Evolutionary conservation across 2,888 invertebrate species (phyloP).

Genomic region (Allacma fusca): DNA sequence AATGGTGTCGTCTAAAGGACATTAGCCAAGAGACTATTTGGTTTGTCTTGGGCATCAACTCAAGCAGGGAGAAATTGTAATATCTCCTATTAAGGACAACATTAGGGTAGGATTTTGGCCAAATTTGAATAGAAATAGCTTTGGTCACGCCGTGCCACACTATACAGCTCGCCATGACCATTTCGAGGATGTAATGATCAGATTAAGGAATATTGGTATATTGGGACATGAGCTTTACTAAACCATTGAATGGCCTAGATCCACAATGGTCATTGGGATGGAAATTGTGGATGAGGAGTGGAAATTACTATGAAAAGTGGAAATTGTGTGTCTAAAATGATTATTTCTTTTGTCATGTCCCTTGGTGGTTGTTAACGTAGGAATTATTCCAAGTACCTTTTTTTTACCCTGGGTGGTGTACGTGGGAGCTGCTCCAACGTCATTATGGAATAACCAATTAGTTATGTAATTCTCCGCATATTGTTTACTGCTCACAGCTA

Average conservation of each 20-base stretch:
- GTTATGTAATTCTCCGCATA: no score
- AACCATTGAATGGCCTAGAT: constrained; percentile 1
- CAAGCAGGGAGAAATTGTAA: background rate
- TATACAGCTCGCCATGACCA: constrained; percentile 19
- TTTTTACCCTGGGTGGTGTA: background rate
- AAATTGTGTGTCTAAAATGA: constrained; percentile 32
- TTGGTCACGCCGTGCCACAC: constrained; percentile 22
- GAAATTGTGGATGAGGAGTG: constrained; percentile 36
- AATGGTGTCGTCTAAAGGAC: background rate
- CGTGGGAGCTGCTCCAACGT: background rate
- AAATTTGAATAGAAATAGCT: constrained; percentile 29
- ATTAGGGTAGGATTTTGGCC: background rate
- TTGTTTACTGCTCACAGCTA: no score
- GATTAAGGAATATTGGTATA: constrained; percentile 43
- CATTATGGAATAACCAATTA: background rate
- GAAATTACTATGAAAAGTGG: constrained; percentile 30
- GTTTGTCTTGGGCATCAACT: background rate
- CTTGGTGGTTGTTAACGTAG: constrained; percentile 19
- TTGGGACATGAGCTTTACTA: constrained; percentile 20
- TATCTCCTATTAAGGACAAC: background rate
- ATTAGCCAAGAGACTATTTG: background rate
- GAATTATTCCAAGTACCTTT: constrained; percentile 22
- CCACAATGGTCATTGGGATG: constrained; percentile 30
- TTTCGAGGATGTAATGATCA: constrained; percentile 26
- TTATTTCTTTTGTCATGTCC: constrained; percentile 32